Evolutionary conservation across 2,888 invertebrate species (phyloP), one percentile per base, ranked within the genome.

Genomic region (Rotaria macrura): DNA sequence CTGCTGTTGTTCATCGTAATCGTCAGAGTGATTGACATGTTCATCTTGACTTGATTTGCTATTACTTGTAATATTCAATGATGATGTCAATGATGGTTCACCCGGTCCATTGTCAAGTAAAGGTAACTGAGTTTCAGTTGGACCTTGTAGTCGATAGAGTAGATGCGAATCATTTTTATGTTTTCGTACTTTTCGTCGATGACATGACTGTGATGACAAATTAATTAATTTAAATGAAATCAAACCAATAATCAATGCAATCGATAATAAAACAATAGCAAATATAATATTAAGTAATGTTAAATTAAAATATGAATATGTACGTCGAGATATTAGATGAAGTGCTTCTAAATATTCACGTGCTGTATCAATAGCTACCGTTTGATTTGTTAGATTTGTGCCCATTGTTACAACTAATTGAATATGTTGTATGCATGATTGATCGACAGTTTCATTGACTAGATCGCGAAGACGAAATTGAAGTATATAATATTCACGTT

Each of bases 91-190:
- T 25, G 79, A 79, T n/a, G 25, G 43, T 79, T 79, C 79, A 43
- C 79, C 43, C 12, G 40, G 25, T 14, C n/a, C 43, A 79, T 43
- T 79, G 4, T 40, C 43, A n/a, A 79, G 40, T n/a, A 79, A 43
- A 17, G 79, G 79, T n/a, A 79, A 79, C 43, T 79, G 79, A 20
- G 79, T 79, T 43, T 79, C 79, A 40, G 79, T 79, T 79, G 40
- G 79, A 5, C 43, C 43, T 79, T 79, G 79, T 12, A 79, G n/a
- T 25, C 79, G 79, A 79, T 79, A 79, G 5, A 79, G 79, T 43
- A 20, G 17, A 79, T 43, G n/a, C 12, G 43, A n/a, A 25, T 43
- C n/a, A 43, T 43, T 43, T 79, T 12, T 40, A 43, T 79, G 43
- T 43, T 79, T 43, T 79, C 43, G 40, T 43, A 25, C 20, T 43